phyloP scores from a whole-genome alignment of 1,140 invertebrate genomes.

The Maconellicoccus hirsutus region DNA sequence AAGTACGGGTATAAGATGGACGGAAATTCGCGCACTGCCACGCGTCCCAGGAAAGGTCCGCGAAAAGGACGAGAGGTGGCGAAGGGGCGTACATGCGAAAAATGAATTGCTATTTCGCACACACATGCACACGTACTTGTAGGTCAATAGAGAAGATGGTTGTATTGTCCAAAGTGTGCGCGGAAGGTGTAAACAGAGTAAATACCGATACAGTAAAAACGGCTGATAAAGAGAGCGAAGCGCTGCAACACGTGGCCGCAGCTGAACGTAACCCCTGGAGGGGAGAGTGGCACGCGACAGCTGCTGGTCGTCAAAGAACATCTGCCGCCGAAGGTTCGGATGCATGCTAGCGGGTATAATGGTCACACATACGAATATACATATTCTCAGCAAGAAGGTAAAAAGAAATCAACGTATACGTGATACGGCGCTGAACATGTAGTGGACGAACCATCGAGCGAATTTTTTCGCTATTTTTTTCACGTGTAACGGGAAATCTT shows the following conservation, averaged over 20 bases:
- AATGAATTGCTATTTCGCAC: neutral
- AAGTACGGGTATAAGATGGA: no score
- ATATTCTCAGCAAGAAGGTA: no score
- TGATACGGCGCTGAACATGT: no score
- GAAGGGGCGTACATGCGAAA: neutral
- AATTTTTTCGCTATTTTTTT: no score
- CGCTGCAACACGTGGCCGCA: constrained; percentile 18
- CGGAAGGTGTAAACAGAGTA: neutral
- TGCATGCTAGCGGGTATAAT: neutral
- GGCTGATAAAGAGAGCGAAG: neutral
- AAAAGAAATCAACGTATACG: no score
- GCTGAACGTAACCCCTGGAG: constrained; percentile 16
- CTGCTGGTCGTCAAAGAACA: constrained; percentile 20
- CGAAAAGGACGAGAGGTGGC: no score
- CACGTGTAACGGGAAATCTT: no score
- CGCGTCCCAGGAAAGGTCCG: no score
- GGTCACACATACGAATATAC: neutral
- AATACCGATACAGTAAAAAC: constrained; percentile 4
- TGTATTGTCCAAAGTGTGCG: constrained; percentile 2
- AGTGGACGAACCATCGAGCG: no score
- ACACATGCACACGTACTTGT: neutral
- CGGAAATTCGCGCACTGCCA: no score
- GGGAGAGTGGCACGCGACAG: constrained; percentile 21
- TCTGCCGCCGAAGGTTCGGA: constrained; percentile 1
- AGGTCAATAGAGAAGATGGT: neutral